Evolutionary conservation across 2,113 vertebrate species (phyloP), one percentile per base, ranked within the genome.

Genomic region (Calonectris borealis): DNA sequence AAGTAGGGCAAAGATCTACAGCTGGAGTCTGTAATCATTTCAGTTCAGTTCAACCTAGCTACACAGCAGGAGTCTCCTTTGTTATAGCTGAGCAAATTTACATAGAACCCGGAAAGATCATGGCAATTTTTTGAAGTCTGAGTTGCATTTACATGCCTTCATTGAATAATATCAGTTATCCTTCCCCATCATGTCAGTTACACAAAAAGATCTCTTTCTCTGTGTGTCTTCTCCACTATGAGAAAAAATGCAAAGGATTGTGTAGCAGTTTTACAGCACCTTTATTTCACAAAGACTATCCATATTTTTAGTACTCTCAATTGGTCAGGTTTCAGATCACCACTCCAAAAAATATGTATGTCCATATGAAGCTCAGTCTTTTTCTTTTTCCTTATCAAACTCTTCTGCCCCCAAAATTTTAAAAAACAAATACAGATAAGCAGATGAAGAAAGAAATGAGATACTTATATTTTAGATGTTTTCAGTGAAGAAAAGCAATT

Each of bases 301-400:
- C 7, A 6, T 40, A 54, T 49, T 87, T 80, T 85, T 29, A 32
- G 10, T 34, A 44, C 3, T 42, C 2, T 71, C 21, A 86, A 26
- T 7, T 93, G 21, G 31, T 94, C 57, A 83, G 32, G 38, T 90
- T 97, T 97, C 75, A 92, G 55, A 86, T 83, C 48, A 97, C 9
- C 26, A 69, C 60, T 31, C 10, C 5, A 49, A 77, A 92, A 93
- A 78, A 29, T 13, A 0, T 16, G 8, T 40, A 44, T 86, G 51
- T 18, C 60, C 40, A 75, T 94, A 29, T 78, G 94, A 96, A 92
- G 5, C 7, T 48, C 7, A 15, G 6, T 14, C 9, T 34, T 79
- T 13, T 49, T 36, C 18, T 38, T 80, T 94, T 97, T 96, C 88
- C 96, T 97, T 96, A 97, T 98, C 96, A 98, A 97, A 97, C 81